These are phyloP conservation scores for Lacerta viridis DNA, from an alignment of 2,797 vertebrate species.

Conservation along the genomic window DNA sequence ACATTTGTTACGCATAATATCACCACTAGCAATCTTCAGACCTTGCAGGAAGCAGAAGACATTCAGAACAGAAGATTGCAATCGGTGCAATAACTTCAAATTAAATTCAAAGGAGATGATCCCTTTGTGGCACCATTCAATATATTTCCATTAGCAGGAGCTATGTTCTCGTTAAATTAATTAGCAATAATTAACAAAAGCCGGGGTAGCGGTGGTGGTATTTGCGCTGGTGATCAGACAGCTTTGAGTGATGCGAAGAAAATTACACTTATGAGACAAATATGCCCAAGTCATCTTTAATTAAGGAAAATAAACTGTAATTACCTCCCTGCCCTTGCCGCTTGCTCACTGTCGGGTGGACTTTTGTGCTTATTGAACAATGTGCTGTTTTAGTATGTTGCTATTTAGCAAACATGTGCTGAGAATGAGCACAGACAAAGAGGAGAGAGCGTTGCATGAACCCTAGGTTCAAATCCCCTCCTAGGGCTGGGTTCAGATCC, in stretches of 20 bases:
- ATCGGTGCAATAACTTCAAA: not conserved
- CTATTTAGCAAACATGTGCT: not conserved
- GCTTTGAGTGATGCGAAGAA: slow-evolving; percentile 18
- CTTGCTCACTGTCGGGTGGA: slow-evolving; percentile 38
- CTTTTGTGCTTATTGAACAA: slow-evolving; percentile 46
- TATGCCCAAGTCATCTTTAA: slow-evolving; percentile 61
- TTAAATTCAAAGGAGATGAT: not conserved
- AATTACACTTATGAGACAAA: slow-evolving; percentile 55
- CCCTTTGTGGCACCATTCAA: slow-evolving; percentile 25
- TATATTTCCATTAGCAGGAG: slow-evolving; percentile 2
- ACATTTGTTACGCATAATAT: not conserved
- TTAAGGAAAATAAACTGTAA: slow-evolving; percentile 66
- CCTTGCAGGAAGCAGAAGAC: slow-evolving; percentile 14
- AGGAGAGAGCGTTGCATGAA: not conserved
- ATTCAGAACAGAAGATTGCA: not conserved
- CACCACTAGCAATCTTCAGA: not conserved
- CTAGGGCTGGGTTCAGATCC: not conserved
- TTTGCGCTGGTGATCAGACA: slow-evolving; percentile 32
- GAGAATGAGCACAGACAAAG: not conserved
- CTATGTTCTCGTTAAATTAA: slow-evolving; percentile 18
- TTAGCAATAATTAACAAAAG: slow-evolving; percentile 46
- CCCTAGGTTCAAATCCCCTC: not conserved
- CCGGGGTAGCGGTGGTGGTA: slow-evolving; percentile 4
- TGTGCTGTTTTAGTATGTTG: slow-evolving; percentile 35
- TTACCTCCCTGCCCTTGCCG: slow-evolving; percentile 65